A percentile compares a stretch with the other conserved stretches of the same genome.
Conservation (phyloP, 1,140 invertebrate genomes). For the Psilanteris sp. region DNA sequence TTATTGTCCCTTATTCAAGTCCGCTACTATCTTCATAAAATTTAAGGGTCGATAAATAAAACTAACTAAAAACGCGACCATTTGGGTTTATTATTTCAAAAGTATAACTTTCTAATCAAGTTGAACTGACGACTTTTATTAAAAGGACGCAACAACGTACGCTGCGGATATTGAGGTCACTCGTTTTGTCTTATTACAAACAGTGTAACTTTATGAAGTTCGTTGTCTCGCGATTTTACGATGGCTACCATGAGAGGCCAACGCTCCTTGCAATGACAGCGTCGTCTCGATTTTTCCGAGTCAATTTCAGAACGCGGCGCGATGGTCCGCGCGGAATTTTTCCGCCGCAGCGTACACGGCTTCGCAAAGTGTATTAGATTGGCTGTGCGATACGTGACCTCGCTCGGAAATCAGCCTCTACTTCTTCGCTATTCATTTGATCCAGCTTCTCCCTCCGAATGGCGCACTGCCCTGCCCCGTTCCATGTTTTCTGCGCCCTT, state of each 20-base stretch:
- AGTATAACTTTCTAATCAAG: constrained; percentile 50
- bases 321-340: constrained; percentile 51
- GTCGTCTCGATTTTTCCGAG: constrained; percentile 42
- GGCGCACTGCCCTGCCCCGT: too few relatives aligned
- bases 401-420: constrained; percentile 73
- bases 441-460: too few relatives aligned
- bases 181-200: constrained; percentile 47
- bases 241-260: constrained; percentile 47
- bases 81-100: constrained; percentile 57
- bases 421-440: constrained; percentile 25
- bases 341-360: constrained; percentile 18
- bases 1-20: constrained; percentile 33
- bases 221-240: constrained; percentile 60
- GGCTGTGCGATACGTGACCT: constrained; percentile 78
- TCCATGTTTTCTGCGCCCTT: constrained; percentile 64
- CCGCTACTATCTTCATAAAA: constrained; percentile 40
- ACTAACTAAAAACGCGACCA: constrained; percentile 33
- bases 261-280: constrained; percentile 47
- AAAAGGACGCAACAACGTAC: constrained; percentile 35
- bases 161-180: constrained; percentile 49
- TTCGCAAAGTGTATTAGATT: constrained; percentile 76
- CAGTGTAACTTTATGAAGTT: constrained; percentile 60
- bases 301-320: constrained; percentile 33
- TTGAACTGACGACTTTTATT: constrained; percentile 33
- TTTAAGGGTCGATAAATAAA: constrained; percentile 52